Evolutionary conservation across 2,888 invertebrate species (phyloP).

Genomic region (Drosophila monieri): DNA sequence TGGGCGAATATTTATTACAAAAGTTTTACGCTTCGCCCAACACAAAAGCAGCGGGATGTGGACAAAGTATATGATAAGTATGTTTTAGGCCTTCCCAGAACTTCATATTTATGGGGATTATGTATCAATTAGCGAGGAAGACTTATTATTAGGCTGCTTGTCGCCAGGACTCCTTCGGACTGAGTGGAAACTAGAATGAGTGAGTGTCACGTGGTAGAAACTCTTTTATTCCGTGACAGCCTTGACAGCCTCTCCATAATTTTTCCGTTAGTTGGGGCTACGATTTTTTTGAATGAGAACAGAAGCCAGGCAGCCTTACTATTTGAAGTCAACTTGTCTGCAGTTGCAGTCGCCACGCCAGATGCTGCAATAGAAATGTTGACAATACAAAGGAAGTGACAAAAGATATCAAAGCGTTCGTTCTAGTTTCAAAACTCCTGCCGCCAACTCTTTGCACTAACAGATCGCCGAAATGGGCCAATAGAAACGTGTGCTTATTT

Average conservation of each 20-base stretch:
- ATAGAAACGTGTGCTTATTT: slow-evolving; percentile 35
- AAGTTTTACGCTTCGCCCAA: slow-evolving; percentile 29
- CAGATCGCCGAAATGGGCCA: slow-evolving; percentile 27
- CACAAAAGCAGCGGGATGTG: background rate
- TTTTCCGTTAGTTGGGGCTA: slow-evolving; percentile 36
- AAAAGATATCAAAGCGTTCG: slow-evolving; percentile 22
- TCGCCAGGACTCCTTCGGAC: slow-evolving; percentile 7
- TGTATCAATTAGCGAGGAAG: slow-evolving; percentile 33
- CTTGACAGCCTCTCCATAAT: slow-evolving; percentile 15
- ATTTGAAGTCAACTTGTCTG: slow-evolving; percentile 49
- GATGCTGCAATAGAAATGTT: slow-evolving; percentile 29
- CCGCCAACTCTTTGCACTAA: background rate
- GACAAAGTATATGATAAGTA: slow-evolving; percentile 11
- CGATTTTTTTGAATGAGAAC: slow-evolving; percentile 25
- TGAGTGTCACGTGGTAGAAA: slow-evolving; percentile 7
- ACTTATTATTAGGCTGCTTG: slow-evolving; percentile 20
- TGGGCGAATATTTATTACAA: slow-evolving; percentile 42
- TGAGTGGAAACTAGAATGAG: background rate
- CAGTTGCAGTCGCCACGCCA: slow-evolving; percentile 13
- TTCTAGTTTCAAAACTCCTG: slow-evolving; percentile 1
- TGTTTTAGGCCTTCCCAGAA: slow-evolving; percentile 2
- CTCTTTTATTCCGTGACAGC: slow-evolving; percentile 4
- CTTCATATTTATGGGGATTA: slow-evolving; percentile 37
- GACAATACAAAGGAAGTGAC: slow-evolving; percentile 43
- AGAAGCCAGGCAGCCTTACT: slow-evolving; percentile 25